phyloP scores from a whole-genome alignment of 2,797 vertebrate species.

The Picus viridis region DNA sequence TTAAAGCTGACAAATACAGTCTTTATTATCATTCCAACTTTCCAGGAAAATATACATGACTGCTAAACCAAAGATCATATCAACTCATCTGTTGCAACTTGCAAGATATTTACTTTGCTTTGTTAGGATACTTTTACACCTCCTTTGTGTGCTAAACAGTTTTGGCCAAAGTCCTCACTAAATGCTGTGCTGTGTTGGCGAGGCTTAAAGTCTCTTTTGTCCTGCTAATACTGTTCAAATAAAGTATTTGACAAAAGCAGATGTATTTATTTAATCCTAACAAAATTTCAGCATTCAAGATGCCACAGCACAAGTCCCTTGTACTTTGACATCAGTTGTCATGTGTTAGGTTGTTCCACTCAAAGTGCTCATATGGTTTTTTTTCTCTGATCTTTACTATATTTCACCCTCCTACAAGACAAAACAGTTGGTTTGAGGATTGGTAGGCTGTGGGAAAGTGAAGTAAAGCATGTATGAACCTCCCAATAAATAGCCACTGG shows the following conservation, averaged over 20 bases:
- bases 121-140: background rate
- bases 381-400: background rate
- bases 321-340: background rate
- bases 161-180: background rate
- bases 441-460: too few species aligned
- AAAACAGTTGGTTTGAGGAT: too few species aligned
- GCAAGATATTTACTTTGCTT: background rate
- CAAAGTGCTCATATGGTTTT: background rate
- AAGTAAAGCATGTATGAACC: too few species aligned
- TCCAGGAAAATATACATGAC: background rate
- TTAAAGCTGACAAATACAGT: background rate
- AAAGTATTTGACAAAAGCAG: background rate
- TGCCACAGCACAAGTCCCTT: background rate
- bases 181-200: background rate
- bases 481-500: too few species aligned
- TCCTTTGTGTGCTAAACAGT: background rate
- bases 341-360: background rate
- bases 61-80: background rate
- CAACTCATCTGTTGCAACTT: background rate
- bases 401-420: background rate
- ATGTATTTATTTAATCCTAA: background rate
- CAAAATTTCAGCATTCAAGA: background rate
- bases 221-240: background rate
- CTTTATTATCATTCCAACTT: constrained; percentile 26
- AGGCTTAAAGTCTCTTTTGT: background rate